Conservation (phyloP, 1,140 invertebrate genomes). For the Globodera rostochiensis region DNA sequence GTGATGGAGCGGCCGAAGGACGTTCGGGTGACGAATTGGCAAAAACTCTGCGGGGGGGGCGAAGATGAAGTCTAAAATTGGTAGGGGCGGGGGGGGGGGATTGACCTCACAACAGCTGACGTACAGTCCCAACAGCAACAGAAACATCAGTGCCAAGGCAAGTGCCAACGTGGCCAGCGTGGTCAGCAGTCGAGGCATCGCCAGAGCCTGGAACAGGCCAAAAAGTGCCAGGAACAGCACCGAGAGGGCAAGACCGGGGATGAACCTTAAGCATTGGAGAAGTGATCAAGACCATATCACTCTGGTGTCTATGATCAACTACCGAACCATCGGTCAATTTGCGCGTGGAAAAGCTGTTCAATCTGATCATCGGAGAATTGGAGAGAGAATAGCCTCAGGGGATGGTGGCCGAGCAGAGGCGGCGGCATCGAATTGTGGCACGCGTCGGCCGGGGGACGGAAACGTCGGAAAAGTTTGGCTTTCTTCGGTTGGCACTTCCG, state of each 20-base stretch:
- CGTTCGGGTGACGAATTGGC: conserved; percentile 62
- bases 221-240: conserved; percentile 63
- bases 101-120: conserved; percentile 60
- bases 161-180: conserved; percentile 55
- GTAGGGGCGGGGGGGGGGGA: not conserved
- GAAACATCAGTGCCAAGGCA: conserved; percentile 58
- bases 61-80: not conserved
- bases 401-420: conserved; percentile 11
- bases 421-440: conserved; percentile 1
- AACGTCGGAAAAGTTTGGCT: not conserved
- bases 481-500: not conserved
- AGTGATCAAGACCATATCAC: not conserved
- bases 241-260: conserved; percentile 59
- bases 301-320: too few species aligned
- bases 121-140: conserved; percentile 61
- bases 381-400: conserved; percentile 42
- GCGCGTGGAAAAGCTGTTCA: conserved; percentile 50
- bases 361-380: conserved; percentile 41
- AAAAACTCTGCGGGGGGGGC: conserved; percentile 56
- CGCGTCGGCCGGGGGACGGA: not conserved
- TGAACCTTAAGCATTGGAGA: conserved; percentile 41
- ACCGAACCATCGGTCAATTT: conserved; percentile 59
- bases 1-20: conserved; percentile 60
- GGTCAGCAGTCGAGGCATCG: conserved; percentile 52
- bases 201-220: conserved; percentile 55